phyloP scores from a whole-genome alignment of 2,888 invertebrate species.

The Callosobruchus maculatus region DNA sequence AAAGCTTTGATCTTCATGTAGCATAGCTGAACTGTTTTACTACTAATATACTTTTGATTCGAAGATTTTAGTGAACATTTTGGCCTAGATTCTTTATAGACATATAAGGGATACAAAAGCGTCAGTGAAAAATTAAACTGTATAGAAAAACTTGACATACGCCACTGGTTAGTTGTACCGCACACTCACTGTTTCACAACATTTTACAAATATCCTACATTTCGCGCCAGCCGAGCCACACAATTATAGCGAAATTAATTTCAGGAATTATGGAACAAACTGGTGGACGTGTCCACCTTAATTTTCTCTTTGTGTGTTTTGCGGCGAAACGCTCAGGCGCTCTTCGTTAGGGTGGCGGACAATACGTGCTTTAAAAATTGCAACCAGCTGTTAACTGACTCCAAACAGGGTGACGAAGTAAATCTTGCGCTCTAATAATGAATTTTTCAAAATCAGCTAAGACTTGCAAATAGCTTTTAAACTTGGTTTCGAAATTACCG shows the following conservation, averaged over 20 bases:
- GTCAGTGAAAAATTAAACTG: no score
- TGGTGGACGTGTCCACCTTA: background rate
- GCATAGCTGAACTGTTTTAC: no score
- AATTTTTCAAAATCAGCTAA: no score
- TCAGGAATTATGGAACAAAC: background rate
- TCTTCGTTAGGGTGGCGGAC: background rate
- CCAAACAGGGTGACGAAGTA: background rate
- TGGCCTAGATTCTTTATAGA: no score
- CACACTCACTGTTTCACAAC: background rate
- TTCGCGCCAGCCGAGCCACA: constrained; percentile 1
- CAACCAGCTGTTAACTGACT: background rate
- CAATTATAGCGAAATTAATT: constrained; percentile 5
- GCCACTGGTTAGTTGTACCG: background rate
- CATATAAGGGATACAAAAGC: no score
- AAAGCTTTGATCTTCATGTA: no score
- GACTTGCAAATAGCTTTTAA: no score
- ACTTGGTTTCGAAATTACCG: no score
- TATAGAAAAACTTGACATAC: background rate
- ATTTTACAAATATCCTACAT: constrained; percentile 1
- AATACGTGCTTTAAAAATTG: background rate
- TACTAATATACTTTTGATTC: no score
- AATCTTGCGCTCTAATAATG: no score
- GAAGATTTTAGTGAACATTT: no score
- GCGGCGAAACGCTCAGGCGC: background rate
- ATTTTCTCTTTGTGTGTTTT: background rate